Conservation (phyloP, 2,888 invertebrate genomes). For the Rhopalosiphum nymphaeae region DNA sequence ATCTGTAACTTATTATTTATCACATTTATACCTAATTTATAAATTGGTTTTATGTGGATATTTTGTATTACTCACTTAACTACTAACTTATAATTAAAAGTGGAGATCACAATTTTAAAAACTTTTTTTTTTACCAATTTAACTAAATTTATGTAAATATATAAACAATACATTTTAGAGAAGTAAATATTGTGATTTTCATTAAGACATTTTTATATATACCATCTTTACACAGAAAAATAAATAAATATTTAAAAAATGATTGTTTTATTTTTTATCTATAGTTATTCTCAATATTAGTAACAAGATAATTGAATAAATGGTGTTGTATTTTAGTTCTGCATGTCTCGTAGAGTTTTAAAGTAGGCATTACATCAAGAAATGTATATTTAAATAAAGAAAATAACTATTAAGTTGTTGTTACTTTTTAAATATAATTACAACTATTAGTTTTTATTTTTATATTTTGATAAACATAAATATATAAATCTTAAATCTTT, state of each 20-base stretch:
- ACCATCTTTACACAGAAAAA: not conserved
- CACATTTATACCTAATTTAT: constrained; percentile 21
- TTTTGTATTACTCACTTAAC: constrained; percentile 1
- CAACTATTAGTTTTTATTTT: not conserved
- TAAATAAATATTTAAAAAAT: constrained; percentile 20
- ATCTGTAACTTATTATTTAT: constrained; percentile 1
- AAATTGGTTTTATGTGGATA: constrained; percentile 9
- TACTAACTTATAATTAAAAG: constrained; percentile 40
- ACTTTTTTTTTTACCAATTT: constrained; percentile 12
- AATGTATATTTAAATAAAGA: not conserved
- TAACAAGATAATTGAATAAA: not conserved
- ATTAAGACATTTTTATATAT: constrained; percentile 36
- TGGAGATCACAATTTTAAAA: not conserved
- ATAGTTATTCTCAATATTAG: not conserved
- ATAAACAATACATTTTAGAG: not conserved
- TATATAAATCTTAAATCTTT: not conserved
- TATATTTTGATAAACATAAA: not conserved
- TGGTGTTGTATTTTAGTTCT: not conserved
- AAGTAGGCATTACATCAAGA: too few species aligned
- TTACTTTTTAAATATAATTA: not conserved
- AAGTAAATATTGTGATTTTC: constrained; percentile 12
- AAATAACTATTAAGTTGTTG: not conserved
- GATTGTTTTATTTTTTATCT: not conserved
- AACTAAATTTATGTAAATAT: constrained; percentile 25
- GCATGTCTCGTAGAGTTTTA: not conserved